Base-by-base conservation (phyloP, 2,797 vertebrate genomes). In the Crotalus adamanteus region DNA sequence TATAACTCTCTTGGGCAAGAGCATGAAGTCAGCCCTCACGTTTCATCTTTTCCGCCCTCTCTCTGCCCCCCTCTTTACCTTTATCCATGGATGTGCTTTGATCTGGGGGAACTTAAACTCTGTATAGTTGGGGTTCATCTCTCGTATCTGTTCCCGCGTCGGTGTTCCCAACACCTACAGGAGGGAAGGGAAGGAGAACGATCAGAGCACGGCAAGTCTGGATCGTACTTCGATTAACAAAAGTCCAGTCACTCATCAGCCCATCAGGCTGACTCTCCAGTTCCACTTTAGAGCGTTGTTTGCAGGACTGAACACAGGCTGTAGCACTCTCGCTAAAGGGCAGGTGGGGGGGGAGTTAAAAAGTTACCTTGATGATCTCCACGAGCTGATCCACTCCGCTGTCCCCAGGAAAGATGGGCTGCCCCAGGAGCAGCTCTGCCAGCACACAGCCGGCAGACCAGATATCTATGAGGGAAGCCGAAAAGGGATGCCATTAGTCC, bases 71-170 rank as follows among this genome's bases (percentile, higher is more conserved):
- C 28, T 6, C 12, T 37, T 51, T 92, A 98, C 99, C 98, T 99
- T 99, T 96, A 98, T 98, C 99, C 99, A 99, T 91, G 99, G 99
- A 95, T 99, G 99, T 96, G 99, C 99, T 98, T 99, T 99, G 96
- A 99, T 99, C 98, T 99, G 99, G 93, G 99, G 99, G 95, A 99
- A 99, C 97, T 99, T 99, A 97, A 99, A 99, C 97, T 99, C 99
- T 95, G 99, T 99, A 96, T 99, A 99, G 97, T 99, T 99, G 25
- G 99, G 99, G 97, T 99, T 99, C 99, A 99, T 99, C 97, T 99
- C 99, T 94, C 99, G 97, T 95, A 99, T 99, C 97, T 99, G 99
- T 97, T 99, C 99, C 98, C 99, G 98, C 59, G 99, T 99, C 56
- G 99, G 99, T 87, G 99, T 99, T 95, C 99, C 99, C 97, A 99